phyloP scores from a whole-genome alignment of 1,140 invertebrate genomes.

The Ceratoteleas bidentatus region DNA sequence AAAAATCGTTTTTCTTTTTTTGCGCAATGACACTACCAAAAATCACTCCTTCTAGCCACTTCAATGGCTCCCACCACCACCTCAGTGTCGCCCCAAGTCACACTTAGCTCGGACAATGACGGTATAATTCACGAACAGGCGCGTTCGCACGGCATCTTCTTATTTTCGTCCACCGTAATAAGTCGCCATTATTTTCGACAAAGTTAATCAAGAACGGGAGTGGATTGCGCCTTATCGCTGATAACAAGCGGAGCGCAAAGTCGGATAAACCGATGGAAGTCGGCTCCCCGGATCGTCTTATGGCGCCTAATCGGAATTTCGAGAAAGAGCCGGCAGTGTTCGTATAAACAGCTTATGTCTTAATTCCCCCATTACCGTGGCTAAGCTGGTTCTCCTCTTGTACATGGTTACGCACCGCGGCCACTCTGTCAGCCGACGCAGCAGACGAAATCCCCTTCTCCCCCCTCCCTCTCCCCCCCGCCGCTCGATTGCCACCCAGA shows the following conservation, averaged over 20 bases:
- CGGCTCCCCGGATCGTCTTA: conserved; percentile 49
- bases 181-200: conserved; percentile 57
- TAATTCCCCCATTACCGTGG: conserved; percentile 66
- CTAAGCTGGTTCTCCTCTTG: conserved; percentile 58
- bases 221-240: conserved; percentile 57
- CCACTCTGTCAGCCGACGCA: conserved; percentile 39
- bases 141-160: conserved; percentile 1
- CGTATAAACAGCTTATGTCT: conserved; percentile 68
- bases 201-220: conserved; percentile 61
- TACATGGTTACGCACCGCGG: conserved; percentile 48
- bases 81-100: no score
- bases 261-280: conserved; percentile 62
- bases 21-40: no score
- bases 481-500: not conserved
- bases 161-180: conserved; percentile 53
- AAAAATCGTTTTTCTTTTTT: no score
- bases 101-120: conserved; percentile 15
- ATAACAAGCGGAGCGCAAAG: conserved; percentile 57
- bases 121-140: conserved; percentile 2
- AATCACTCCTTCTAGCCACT: no score
- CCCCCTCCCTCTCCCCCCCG: not conserved
- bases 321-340: conserved; percentile 54
- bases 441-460: conserved; percentile 23
- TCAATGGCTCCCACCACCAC: no score
- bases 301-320: conserved; percentile 61